Evolutionary conservation across 2,113 vertebrate genomes (phyloP).

Genomic region (Elachura formosa): DNA sequence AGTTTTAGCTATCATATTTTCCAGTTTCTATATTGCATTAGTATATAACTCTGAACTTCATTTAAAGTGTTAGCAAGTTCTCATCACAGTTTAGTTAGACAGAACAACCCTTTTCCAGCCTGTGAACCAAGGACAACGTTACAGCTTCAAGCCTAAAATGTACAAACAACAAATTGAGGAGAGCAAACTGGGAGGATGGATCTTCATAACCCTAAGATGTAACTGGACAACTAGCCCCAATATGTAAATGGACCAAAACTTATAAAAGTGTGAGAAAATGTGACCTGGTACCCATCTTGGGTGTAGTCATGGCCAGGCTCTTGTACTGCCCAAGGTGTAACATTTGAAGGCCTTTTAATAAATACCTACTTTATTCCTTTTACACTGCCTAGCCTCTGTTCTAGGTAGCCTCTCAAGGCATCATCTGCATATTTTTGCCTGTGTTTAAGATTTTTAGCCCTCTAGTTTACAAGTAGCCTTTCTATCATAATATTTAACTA

Average conservation of each 20-base stretch:
- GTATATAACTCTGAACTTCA: not conserved
- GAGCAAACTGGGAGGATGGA: not conserved
- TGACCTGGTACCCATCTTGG: fast-evolving
- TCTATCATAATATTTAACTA: not conserved
- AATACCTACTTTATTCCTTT: not conserved
- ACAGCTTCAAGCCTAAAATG: not conserved
- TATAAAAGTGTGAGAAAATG: not conserved
- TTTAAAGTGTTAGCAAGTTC: not conserved
- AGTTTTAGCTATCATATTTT: not conserved
- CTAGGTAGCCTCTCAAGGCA: not conserved
- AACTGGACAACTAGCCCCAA: not conserved
- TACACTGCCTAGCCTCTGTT: not conserved
- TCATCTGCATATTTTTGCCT: not conserved
- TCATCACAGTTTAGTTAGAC: not conserved
- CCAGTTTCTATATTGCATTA: not conserved
- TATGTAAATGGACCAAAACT: not conserved
- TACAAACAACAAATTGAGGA: not conserved
- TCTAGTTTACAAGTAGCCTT: not conserved
- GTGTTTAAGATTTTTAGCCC: not conserved
- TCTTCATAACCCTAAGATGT: not conserved
- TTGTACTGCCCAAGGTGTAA: not conserved
- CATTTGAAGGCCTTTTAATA: not conserved
- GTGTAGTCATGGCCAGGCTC: fast-evolving
- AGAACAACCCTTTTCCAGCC: not conserved
- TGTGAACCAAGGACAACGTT: not conserved